These are phyloP conservation scores for Ophion ventricosus DNA, from an alignment of 2,888 invertebrate species.

Conservation along the genomic window DNA sequence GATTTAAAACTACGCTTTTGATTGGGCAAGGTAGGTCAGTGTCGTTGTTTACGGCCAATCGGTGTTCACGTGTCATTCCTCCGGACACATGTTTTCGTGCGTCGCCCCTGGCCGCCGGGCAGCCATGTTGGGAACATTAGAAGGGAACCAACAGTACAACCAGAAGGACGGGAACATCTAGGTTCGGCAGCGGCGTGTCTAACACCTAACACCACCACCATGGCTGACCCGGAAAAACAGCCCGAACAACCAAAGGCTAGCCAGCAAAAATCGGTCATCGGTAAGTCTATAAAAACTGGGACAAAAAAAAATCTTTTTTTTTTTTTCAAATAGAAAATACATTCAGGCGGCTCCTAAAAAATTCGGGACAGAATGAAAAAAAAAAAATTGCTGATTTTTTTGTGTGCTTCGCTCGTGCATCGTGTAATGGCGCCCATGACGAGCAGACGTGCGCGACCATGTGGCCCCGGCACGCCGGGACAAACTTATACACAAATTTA, in stretches of 20 bases:
- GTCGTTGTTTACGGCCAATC: conserved; percentile 69
- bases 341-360: not conserved
- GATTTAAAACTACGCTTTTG: conserved; percentile 49
- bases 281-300: conserved; percentile 83
- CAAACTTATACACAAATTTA: conserved; percentile 9
- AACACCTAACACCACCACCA: conserved; percentile 89
- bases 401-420: conserved; percentile 28
- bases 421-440: conserved; percentile 78
- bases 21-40: conserved; percentile 65
- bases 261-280: conserved; percentile 95
- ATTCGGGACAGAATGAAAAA: not conserved
- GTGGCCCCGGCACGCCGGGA: conserved; percentile 77
- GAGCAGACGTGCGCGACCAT: conserved; percentile 73
- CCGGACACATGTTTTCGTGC: conserved; percentile 72
- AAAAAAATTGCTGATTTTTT: not conserved
- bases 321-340: not conserved
- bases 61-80: conserved; percentile 66
- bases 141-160: conserved; percentile 84
- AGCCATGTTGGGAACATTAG: conserved; percentile 83
- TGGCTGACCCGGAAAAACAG: conserved; percentile 98
- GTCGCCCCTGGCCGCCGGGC: conserved; percentile 77
- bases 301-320: not conserved
- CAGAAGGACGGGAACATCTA: conserved; percentile 84
- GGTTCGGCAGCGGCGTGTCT: conserved; percentile 84
- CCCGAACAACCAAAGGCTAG: conserved; percentile 89